phyloP scores from a whole-genome alignment of 2,113 vertebrate genomes.

The Circaetus cinerascens region DNA sequence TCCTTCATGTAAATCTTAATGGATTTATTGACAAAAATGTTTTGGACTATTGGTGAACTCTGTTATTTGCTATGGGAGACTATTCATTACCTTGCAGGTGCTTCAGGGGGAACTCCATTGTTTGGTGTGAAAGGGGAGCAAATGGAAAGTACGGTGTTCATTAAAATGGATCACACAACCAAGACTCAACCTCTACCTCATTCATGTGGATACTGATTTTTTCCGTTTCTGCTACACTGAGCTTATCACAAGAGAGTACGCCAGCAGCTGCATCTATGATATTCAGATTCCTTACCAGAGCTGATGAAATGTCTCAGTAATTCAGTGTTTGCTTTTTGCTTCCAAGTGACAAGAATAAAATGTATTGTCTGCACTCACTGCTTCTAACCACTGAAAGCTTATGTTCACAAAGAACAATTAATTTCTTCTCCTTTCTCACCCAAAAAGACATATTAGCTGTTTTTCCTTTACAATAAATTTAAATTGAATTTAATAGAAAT shows the following conservation, averaged over 20 bases:
- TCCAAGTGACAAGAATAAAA: conserved; percentile 38
- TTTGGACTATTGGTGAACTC: not conserved
- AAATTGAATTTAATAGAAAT: not conserved
- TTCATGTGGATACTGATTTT: not conserved
- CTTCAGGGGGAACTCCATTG: not conserved
- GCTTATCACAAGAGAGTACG: not conserved
- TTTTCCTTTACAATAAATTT: not conserved
- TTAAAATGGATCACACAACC: not conserved
- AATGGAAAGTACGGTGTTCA: not conserved
- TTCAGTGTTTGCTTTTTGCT: not conserved
- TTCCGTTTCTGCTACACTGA: conserved; percentile 19
- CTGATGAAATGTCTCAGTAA: conserved; percentile 32
- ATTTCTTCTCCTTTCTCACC: not conserved
- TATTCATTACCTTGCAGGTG: not conserved
- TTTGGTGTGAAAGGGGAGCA: conserved; percentile 6
- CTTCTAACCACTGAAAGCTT: not conserved
- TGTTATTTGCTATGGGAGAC: not conserved
- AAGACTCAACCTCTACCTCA: not conserved
- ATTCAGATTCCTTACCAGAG: conserved; percentile 6
- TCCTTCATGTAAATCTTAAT: not conserved
- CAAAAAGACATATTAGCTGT: not conserved
- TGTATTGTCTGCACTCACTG: not conserved
- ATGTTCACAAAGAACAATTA: not conserved
- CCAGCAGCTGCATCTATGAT: not conserved
- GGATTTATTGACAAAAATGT: not conserved